These are phyloP conservation scores for Chrosomus eos DNA, from an alignment of 2,797 vertebrate genomes.

Conservation along the genomic window DNA sequence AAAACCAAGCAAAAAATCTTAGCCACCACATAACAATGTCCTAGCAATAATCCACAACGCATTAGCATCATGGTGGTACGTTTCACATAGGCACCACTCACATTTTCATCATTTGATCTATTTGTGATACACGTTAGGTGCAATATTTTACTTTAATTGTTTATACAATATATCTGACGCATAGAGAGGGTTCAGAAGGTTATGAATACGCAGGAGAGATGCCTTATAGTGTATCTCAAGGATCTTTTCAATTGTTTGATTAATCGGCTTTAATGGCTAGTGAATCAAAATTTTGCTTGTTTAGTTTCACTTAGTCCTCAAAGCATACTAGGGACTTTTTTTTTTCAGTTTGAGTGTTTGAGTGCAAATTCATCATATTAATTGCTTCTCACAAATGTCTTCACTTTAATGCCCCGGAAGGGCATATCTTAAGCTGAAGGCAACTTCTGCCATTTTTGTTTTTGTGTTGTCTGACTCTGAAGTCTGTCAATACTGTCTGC, in stretches of 20 bases:
- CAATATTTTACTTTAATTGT: not conserved
- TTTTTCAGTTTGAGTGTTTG: not conserved
- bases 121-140: not conserved
- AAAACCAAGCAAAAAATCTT: not conserved
- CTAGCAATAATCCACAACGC: not conserved
- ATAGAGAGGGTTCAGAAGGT: not conserved
- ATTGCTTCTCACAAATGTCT: constrained; percentile 10
- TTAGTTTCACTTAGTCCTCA: not conserved
- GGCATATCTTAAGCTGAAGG: constrained; percentile 1
- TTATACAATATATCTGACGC: not conserved
- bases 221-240: not conserved
- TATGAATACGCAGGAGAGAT: not conserved
- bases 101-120: not conserved
- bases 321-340: not conserved
- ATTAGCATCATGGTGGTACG: not conserved
- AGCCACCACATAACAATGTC: not conserved
- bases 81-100: not conserved
- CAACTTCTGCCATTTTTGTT: constrained; percentile 9
- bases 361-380: not conserved
- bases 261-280: not conserved
- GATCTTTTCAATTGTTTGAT: not conserved
- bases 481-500: constrained; percentile 36
- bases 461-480: constrained; percentile 32
- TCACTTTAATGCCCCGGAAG: constrained; percentile 3
- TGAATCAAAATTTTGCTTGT: not conserved